Base-by-base conservation (phyloP, 1,140 invertebrate genomes). In the Drosophila hydei region DNA sequence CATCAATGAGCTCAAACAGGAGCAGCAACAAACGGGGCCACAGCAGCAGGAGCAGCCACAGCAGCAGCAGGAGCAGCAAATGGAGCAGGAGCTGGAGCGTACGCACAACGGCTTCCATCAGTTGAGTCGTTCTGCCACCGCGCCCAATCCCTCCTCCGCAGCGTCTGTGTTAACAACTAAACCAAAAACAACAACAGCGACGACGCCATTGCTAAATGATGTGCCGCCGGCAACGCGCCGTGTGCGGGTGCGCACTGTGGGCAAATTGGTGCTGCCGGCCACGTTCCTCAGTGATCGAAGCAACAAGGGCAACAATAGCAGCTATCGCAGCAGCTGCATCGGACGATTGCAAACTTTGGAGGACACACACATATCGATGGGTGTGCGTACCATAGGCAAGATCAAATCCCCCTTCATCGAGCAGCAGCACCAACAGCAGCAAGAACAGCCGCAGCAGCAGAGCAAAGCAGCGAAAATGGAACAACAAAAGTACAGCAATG, bases 371-470 rank as follows among this genome's bases (percentile, higher is more conserved):
- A 40, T 80, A 1, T 30, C 74, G 0, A 40, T 84, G 23, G 60
- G 59, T 0, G 38, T 59, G 12, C 84, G 88, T 8, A 70, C 81
- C 38, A 91, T 91, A 3, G 90, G 90, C 9, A 91, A 91, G 52
- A 70, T 91, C 21, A 91, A 91, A 40, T 91, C 90, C 0, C 88
- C 88, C 0, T 91, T 91, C 16, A 87, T 91, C 3, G 90, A 89
- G 14, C 77, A 87, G 51, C 83, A 88, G 61, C 70, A 87, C 51
- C 69, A 64, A 8, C 33, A 69, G n/a, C 45, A 58, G 16, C 8
- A 45, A 52, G 1, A 33, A 54, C 5, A 11, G 9, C 4, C 2
- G 47, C 23, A 30, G 27, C 27, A 30, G 27, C 27, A 30, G 25
- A 54, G 48, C 14, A 69, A 61, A 33, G 36, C 65, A 11, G 12